These are phyloP conservation scores for Eurystomus gularis DNA, from an alignment of 2,113 vertebrate genomes.

Conservation along the genomic window DNA sequence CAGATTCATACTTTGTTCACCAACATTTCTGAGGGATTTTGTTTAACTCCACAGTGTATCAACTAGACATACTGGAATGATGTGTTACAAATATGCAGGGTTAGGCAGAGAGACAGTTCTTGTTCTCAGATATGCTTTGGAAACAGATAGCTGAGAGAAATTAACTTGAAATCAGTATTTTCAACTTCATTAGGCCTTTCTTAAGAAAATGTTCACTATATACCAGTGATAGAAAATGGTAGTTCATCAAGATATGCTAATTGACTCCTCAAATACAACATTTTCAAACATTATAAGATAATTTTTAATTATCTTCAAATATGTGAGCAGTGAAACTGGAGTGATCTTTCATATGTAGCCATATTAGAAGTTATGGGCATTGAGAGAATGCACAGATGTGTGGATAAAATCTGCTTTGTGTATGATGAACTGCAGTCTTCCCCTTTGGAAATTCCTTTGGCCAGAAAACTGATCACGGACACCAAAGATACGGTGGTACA, in stretches of 20 bases:
- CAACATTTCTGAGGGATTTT: background rate
- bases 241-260: background rate
- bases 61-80: background rate
- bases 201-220: background rate
- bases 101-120: background rate
- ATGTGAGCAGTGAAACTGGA: background rate
- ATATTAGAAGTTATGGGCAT: background rate
- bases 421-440: background rate
- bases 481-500: background rate
- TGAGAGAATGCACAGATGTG: background rate
- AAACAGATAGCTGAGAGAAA: background rate
- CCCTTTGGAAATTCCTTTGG: background rate
- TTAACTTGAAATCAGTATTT: background rate
- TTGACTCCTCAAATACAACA: background rate
- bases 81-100: background rate
- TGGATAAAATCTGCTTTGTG: background rate
- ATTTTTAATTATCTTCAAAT: background rate
- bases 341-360: background rate
- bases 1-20: background rate
- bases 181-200: background rate
- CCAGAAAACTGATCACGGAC: background rate
- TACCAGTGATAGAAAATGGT: background rate
- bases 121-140: background rate
- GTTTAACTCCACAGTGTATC: background rate
- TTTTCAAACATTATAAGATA: background rate